These are phyloP conservation scores for Caenorhabditis briggsae DNA, from an alignment of 1,140 invertebrate species.

Conservation along the genomic window DNA sequence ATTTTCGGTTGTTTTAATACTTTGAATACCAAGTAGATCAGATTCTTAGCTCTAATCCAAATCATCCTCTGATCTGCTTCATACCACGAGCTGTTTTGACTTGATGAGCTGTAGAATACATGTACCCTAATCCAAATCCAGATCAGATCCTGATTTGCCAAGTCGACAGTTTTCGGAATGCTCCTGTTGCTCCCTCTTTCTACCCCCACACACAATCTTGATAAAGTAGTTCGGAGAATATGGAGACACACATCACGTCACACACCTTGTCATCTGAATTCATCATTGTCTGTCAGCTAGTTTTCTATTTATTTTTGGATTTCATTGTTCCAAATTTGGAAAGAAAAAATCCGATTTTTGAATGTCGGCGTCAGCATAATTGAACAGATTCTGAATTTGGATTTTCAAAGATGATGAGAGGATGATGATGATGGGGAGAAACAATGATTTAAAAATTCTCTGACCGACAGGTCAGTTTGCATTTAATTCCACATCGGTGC, in stretches of 20 bases:
- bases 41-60: not conserved
- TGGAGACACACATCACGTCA: not conserved
- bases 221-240: conserved; percentile 12
- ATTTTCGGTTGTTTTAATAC: not conserved
- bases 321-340: conserved; percentile 40
- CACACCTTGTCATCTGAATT: conserved; percentile 1
- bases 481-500: conserved; percentile 36
- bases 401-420: not conserved
- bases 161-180: not conserved
- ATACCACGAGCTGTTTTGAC: not conserved
- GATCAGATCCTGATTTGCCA: not conserved
- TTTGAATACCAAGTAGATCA: not conserved
- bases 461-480: conserved; percentile 34
- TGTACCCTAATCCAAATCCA: not conserved
- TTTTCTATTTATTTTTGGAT: conserved; percentile 29
- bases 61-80: not conserved
- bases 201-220: conserved; percentile 7
- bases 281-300: conserved; percentile 23
- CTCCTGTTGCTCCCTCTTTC: not conserved
- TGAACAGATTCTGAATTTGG: not conserved
- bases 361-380: conserved; percentile 38
- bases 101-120: not conserved
- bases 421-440: not conserved
- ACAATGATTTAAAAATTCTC: not conserved
- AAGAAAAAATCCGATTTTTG: not conserved